Conservation (phyloP, 2,113 vertebrate species). For the Callochromis pleurospilus region DNA sequence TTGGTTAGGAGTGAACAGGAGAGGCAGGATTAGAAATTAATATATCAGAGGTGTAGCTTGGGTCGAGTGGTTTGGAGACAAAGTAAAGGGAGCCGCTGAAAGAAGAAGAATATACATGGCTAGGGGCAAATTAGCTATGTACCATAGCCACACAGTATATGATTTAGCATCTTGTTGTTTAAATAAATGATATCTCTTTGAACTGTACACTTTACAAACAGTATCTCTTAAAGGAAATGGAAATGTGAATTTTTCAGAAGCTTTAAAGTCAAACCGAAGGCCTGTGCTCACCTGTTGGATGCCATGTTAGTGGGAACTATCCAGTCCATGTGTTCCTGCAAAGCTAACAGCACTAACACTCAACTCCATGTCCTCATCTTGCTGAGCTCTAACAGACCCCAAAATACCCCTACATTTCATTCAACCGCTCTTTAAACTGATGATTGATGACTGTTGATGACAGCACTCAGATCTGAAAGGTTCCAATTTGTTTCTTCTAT, state of each 20-base stretch:
- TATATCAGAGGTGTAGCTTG: background rate
- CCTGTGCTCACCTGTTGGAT: background rate
- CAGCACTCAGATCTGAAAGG: background rate
- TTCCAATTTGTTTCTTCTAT: background rate
- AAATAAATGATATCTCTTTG: background rate
- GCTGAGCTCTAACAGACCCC: background rate
- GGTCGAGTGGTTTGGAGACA: background rate
- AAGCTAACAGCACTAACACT: slow-evolving; percentile 8
- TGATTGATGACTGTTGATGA: slow-evolving; percentile 34
- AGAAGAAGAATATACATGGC: background rate
- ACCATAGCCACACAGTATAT: background rate
- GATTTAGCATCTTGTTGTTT: background rate
- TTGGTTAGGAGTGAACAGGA: background rate
- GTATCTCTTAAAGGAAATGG: background rate
- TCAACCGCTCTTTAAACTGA: background rate
- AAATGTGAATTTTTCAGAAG: background rate
- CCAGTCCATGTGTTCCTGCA: background rate
- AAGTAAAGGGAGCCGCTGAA: background rate
- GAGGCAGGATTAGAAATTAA: background rate
- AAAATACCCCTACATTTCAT: slow-evolving; percentile 10
- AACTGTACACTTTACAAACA: background rate
- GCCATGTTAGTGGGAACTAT: background rate
- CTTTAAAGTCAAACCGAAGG: background rate
- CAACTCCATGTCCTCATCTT: slow-evolving; percentile 23
- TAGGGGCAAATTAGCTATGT: background rate